Conservation (phyloP, 2,113 vertebrate species). For the Atlantisia rogersi region DNA sequence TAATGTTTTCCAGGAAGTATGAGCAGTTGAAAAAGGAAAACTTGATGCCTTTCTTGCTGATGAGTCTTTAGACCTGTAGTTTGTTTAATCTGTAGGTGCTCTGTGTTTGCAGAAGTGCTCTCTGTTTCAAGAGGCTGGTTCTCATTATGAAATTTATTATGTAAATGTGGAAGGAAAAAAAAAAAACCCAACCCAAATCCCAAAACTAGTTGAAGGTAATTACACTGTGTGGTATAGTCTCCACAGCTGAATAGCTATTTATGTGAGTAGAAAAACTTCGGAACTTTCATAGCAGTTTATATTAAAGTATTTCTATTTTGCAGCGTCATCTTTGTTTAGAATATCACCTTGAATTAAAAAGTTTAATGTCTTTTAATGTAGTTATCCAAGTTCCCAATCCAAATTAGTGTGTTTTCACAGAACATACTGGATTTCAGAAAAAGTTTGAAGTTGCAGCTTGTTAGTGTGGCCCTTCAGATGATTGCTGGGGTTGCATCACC, state of each 20-base stretch:
- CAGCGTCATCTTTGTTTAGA: background rate
- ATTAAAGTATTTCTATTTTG: background rate
- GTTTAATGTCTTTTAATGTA: background rate
- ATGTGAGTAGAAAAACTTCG: background rate
- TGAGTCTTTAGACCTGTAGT: background rate
- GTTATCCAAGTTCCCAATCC: background rate
- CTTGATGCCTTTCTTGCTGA: background rate
- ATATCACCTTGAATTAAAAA: background rate
- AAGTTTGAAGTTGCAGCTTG: background rate
- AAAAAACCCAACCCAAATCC: background rate
- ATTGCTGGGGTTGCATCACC: background rate
- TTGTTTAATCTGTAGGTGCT: background rate
- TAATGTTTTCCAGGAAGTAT: background rate
- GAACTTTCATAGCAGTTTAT: too few relatives aligned
- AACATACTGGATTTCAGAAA: background rate
- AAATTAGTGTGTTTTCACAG: background rate
- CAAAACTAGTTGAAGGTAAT: background rate
- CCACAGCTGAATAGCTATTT: background rate
- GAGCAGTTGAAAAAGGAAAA: background rate
- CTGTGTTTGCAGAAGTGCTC: background rate
- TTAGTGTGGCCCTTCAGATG: background rate
- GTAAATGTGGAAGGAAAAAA: background rate
- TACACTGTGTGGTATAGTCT: background rate
- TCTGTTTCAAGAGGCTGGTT: background rate
- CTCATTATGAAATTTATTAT: background rate